Evolutionary conservation across 2,113 vertebrate species (phyloP).

Genomic region (Toxostoma redivivum): DNA sequence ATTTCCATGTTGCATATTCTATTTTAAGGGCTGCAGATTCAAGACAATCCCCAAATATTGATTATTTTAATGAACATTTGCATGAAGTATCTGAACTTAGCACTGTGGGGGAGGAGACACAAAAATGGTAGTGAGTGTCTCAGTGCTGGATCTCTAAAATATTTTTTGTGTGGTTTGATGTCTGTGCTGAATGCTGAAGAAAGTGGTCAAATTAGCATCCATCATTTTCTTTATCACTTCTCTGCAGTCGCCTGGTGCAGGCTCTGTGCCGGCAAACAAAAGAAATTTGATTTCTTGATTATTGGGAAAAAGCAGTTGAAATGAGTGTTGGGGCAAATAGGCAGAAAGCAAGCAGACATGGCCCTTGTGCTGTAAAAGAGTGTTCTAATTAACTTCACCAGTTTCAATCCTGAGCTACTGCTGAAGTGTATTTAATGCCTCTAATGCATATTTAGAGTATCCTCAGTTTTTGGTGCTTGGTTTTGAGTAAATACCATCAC

Average conservation of each 20-base stretch:
- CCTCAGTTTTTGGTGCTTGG: background rate
- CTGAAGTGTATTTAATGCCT: background rate
- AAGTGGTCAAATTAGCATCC: conserved; percentile 34
- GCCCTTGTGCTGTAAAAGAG: background rate
- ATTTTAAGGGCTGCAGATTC: background rate
- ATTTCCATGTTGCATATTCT: conserved; percentile 8
- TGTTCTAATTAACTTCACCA: conserved; percentile 23
- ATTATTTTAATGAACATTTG: conserved; percentile 25
- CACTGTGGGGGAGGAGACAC: background rate
- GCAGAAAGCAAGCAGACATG: background rate
- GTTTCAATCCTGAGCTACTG: background rate
- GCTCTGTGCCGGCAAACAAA: background rate
- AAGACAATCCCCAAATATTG: conserved; percentile 48
- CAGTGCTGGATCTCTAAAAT: conserved; percentile 10
- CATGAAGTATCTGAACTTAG: background rate
- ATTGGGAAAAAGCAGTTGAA: background rate
- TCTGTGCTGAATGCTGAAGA: background rate
- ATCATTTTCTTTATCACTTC: conserved; percentile 39
- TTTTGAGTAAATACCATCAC: background rate
- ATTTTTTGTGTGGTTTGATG: background rate
- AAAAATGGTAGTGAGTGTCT: background rate
- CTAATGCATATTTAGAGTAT: background rate
- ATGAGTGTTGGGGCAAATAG: background rate
- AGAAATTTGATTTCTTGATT: conserved; percentile 54
- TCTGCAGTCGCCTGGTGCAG: conserved; percentile 9